Evolutionary conservation across 2,888 invertebrate genomes (phyloP).

Genomic region (Deilephila elpenor): DNA sequence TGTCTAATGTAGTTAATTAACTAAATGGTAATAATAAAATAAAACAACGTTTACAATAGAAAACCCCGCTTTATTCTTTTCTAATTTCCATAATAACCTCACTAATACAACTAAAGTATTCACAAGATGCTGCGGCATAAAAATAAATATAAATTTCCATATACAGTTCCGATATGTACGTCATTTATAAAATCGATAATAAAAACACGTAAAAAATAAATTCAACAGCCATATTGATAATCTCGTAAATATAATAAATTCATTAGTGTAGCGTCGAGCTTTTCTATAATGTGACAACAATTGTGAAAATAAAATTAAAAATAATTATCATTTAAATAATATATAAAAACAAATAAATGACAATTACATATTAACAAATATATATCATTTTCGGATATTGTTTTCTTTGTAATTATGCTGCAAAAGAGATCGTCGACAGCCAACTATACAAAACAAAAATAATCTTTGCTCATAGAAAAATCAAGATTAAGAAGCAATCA

Average conservation of each 20-base stretch:
- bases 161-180: conserved; percentile 22
- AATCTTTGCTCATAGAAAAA: no score
- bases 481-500: no score
- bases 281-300: not conserved
- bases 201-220: conserved; percentile 38
- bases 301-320: not conserved
- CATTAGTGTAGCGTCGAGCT: not conserved
- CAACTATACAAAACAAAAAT: no score
- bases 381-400: no score
- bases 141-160: conserved; percentile 21
- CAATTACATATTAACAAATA: no score
- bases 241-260: conserved; percentile 50
- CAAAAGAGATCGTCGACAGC: no score
- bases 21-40: conserved; percentile 33
- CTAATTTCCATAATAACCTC: conserved; percentile 44
- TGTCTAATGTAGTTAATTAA: no score
- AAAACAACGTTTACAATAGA: conserved; percentile 42
- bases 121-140: conserved; percentile 11
- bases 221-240: conserved; percentile 62
- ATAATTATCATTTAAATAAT: no score
- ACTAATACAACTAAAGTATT: conserved; percentile 37
- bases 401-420: no score
- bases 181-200: not conserved
- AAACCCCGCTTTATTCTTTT: conserved; percentile 53
- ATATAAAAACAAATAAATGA: no score